Base-by-base conservation (phyloP, 2,797 vertebrate genomes). In the Tapirus indicus region DNA sequence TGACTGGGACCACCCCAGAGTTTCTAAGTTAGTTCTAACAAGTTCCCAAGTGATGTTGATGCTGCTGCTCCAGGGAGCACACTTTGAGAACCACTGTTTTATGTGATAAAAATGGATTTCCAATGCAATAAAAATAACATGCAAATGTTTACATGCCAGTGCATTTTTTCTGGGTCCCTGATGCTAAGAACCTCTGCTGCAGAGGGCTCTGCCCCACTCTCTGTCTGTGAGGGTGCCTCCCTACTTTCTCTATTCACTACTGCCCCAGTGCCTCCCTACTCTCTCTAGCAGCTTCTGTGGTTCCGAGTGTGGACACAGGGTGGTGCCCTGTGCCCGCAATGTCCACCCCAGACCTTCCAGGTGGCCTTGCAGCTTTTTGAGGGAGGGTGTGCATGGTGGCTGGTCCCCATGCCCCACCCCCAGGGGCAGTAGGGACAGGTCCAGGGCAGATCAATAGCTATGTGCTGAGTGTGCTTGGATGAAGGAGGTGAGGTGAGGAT, bases 271-370 rank as follows among this genome's bases (percentile, higher is more conserved):
- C 20, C 10, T 29, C 18, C 52, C 32, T 79, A 85, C 69, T 16
- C 56, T 56, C 49, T 32, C 74, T 47, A 8, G 54, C 52, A 23
- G 62, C 20, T 8, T 10, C 49, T 86, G 88, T 58, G 64, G 18
- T 84, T 95, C 95, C 27, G 2, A 20, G 16, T 29, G 11, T 25
- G 68, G 92, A n/a, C 98, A 97, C 96, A 74, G 44, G 97, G 97
- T 95, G 98, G 96, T 7, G 92, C 97, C 92, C 17, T 3, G 10
- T 8, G 58, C 44, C 47, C 77, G 32, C 35, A 14, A 7, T 78
- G 32, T 86, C 20, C 5, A 11, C 44, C 32, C 23, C 52, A 38
- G 82, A 27, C 32, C n/a, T 35, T 85, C 41, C 23, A 2, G 9
- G 32, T 8, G 58, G 47, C 80, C 20, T 21, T 3, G 41, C 20